Evolutionary conservation across 2,113 vertebrate species (phyloP).

Genomic region (Microcebus ravelobensis): DNA sequence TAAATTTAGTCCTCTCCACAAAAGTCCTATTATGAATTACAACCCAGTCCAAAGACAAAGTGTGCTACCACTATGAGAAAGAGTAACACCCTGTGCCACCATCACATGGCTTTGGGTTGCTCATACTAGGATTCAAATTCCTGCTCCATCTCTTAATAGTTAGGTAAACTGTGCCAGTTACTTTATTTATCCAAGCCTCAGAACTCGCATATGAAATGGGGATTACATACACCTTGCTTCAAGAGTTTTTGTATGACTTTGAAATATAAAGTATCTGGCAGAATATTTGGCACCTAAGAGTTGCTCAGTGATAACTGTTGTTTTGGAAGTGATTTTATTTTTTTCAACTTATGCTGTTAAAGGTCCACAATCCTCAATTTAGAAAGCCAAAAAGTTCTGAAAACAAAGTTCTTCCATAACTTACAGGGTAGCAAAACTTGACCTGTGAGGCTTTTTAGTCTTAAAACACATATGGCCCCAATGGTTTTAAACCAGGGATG

Average conservation of each 20-base stretch:
- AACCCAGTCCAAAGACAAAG: background rate
- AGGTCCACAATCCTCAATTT: background rate
- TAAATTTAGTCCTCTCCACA: background rate
- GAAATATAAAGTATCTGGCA: background rate
- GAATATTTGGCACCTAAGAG: background rate
- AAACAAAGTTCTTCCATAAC: background rate
- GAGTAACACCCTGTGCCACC: background rate
- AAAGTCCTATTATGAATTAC: background rate
- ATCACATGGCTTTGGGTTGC: background rate
- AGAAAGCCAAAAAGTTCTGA: background rate
- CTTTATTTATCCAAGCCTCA: background rate
- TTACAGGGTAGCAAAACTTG: background rate
- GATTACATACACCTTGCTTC: background rate
- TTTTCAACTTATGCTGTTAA: background rate
- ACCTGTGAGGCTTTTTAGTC: background rate
- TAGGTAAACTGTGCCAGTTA: background rate
- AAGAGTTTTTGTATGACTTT: background rate
- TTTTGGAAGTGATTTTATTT: background rate
- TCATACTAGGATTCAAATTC: background rate
- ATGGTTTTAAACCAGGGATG: background rate
- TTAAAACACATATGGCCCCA: background rate
- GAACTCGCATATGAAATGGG: background rate
- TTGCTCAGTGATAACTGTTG: background rate
- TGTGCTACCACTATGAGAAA: background rate
- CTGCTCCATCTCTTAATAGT: background rate